phyloP scores from a whole-genome alignment of 2,797 vertebrate genomes.

The Paedocypris micromegethes region DNA sequence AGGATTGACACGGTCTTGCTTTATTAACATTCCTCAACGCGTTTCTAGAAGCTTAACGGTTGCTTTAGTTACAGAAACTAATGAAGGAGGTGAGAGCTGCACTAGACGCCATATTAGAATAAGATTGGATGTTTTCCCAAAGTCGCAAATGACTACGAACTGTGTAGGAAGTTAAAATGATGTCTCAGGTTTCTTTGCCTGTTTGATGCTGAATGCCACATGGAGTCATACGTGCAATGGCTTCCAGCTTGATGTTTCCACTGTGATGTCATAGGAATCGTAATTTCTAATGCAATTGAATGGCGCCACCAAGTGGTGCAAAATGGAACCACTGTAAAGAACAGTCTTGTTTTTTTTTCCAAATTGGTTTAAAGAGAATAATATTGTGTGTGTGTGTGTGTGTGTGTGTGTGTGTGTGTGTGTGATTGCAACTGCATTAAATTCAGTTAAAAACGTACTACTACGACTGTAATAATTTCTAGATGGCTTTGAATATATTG shows the following conservation, averaged over 20 bases:
- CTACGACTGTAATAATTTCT: no score
- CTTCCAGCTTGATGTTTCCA: not conserved
- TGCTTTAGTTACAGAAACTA: not conserved
- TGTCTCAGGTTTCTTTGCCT: not conserved
- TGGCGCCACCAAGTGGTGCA: conserved; percentile 27
- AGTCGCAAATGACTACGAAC: conserved; percentile 3
- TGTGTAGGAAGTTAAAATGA: not conserved
- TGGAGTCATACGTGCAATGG: not conserved
- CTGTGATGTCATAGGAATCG: not conserved
- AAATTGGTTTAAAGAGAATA: not conserved
- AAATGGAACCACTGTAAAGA: conserved; percentile 24
- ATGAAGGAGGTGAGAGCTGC: not conserved
- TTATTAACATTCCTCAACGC: not conserved
- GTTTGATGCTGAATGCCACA: conserved; percentile 13
- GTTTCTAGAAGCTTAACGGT: not conserved
- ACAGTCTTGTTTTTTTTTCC: not conserved
- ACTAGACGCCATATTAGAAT: conserved; percentile 1
- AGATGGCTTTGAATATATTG: no score
- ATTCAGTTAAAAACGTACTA: no score
- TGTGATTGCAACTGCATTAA: no score
- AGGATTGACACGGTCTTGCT: not conserved
- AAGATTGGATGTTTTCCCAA: not conserved
- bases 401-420: no score
- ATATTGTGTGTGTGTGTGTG: not conserved
- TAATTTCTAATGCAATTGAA: not conserved